Evolutionary conservation across 2,797 vertebrate genomes (phyloP).

Genomic region (Gadopsis bispinosus): DNA sequence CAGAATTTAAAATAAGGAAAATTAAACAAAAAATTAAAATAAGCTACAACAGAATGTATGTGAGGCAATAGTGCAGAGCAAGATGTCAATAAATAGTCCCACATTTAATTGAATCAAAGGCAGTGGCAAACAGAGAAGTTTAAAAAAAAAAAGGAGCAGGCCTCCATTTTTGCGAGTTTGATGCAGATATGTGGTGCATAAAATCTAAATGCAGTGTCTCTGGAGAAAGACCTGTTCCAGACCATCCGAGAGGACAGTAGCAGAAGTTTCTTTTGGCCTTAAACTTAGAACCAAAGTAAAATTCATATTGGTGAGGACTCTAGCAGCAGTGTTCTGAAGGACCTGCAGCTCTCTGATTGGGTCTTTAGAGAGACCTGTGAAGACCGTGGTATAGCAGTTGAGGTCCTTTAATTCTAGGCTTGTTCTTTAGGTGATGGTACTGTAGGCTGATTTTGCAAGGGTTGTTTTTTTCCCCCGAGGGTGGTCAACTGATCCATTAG

Average conservation of each 20-base stretch:
- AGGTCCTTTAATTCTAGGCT: not conserved
- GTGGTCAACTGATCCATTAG: not conserved
- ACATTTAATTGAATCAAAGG: not conserved
- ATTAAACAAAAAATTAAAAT: conserved; percentile 1
- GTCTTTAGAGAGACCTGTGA: not conserved
- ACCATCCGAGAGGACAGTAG: not conserved
- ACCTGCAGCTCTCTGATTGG: not conserved
- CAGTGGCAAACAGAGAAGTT: not conserved
- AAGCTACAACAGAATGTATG: not conserved
- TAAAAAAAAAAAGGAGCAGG: not conserved
- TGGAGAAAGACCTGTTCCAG: not conserved
- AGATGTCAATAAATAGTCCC: not conserved
- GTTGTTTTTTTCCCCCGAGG: not conserved
- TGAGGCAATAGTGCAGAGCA: not conserved
- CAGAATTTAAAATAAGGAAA: not conserved
- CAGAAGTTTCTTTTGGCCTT: not conserved
- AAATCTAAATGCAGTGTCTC: not conserved
- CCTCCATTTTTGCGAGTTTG: not conserved
- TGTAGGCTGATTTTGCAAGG: not conserved
- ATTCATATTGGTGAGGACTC: not conserved
- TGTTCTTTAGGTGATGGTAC: not conserved
- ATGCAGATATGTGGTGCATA: not conserved
- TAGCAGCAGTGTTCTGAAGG: not conserved
- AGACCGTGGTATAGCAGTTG: not conserved
- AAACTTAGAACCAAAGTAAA: not conserved